A percentile compares a stretch with the other conserved stretches of the same genome.
These are phyloP conservation scores for Cheilosia vulpina DNA, from an alignment of 2,888 invertebrate species.

Conservation along the genomic window DNA sequence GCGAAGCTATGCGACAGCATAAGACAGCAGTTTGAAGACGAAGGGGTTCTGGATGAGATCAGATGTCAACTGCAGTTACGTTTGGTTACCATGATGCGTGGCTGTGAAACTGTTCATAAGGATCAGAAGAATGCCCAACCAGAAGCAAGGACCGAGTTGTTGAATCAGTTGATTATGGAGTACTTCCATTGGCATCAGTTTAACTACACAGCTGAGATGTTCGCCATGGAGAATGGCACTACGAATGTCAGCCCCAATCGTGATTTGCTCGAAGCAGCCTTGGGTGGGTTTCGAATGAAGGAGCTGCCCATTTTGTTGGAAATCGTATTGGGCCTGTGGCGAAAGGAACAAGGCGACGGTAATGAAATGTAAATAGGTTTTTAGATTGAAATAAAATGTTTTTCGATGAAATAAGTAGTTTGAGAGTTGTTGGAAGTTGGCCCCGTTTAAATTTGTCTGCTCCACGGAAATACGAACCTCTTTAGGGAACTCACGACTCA, in stretches of 20 bases:
- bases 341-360: conserved; percentile 44
- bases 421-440: too few relatives aligned
- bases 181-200: conserved; percentile 82
- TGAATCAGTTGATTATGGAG: conserved; percentile 82
- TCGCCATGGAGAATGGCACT: conserved; percentile 80
- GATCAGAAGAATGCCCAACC: background rate
- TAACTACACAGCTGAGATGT: conserved; percentile 81
- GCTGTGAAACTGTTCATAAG: background rate
- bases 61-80: conserved; percentile 79
- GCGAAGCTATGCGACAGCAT: conserved; percentile 77
- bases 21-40: conserved; percentile 77
- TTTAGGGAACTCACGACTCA: too few relatives aligned
- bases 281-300: conserved; percentile 76
- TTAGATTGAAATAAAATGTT: background rate
- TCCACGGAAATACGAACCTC: too few relatives aligned
- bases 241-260: conserved; percentile 75
- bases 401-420: too few relatives aligned
- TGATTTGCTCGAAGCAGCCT: conserved; percentile 76
- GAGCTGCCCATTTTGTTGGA: conserved; percentile 80
- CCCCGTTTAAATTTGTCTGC: too few relatives aligned
- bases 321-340: conserved; percentile 75
- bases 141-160: conserved; percentile 76
- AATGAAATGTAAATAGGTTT: conserved; percentile 4
- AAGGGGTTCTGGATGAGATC: conserved; percentile 78
- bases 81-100: conserved; percentile 79